A percentile compares a stretch with the other conserved stretches of the same genome.
phyloP scores from a whole-genome alignment of 23 tunicate species.

The Botrylloides violaceus region DNA sequence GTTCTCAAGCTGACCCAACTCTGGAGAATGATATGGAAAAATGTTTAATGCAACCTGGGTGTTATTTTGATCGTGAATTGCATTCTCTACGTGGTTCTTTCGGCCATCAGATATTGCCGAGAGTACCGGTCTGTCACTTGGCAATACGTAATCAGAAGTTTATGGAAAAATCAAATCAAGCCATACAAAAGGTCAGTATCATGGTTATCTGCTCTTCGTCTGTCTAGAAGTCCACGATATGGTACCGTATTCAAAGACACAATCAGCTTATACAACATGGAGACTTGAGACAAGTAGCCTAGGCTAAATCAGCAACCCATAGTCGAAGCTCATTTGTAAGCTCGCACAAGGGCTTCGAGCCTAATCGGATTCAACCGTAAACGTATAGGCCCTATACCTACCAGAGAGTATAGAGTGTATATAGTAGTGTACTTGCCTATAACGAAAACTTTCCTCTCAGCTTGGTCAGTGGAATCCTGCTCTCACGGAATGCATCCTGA shows the following conservation, averaged over 20 bases:
- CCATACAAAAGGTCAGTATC: constrained; percentile 1
- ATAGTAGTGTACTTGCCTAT: neutral
- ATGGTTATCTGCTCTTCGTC: neutral
- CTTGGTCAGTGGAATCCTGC: constrained; percentile 19
- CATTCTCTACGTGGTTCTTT: constrained; percentile 4
- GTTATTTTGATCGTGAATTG: constrained; percentile 13
- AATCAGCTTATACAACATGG: neutral
- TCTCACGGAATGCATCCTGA: constrained; percentile 10
- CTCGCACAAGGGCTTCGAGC: neutral
- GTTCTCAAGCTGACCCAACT: neutral
- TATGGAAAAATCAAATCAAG: neutral
- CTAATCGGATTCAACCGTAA: neutral
- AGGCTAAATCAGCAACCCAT: no score
- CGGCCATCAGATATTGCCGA: constrained; percentile 13
- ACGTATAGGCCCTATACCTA: no score
- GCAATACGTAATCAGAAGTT: neutral
- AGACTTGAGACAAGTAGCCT: neutral
- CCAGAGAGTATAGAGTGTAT: neutral
- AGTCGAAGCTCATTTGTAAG: neutral
- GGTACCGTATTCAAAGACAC: neutral
- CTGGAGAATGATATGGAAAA: constrained; percentile 9
- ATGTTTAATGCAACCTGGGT: constrained; percentile 16
- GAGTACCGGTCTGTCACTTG: constrained; percentile 18
- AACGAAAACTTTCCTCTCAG: neutral
- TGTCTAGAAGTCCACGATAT: neutral